Evolutionary conservation across 2,888 invertebrate genomes (phyloP), one percentile per base, ranked within the genome.

Genomic region (Drosophila mettleri): DNA sequence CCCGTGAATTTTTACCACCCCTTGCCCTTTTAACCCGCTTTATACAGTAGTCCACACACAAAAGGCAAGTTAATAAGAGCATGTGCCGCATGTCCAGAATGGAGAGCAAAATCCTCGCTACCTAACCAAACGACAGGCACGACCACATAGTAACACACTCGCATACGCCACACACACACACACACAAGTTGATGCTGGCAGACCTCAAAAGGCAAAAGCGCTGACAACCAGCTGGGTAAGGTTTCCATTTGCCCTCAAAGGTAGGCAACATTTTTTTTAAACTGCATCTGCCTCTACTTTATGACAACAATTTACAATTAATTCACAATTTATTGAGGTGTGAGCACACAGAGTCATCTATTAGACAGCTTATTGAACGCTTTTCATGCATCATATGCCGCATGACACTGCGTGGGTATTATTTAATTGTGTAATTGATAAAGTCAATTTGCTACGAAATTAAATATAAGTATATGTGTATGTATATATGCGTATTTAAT

Each of bases 61-160:
- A 86, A 69, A 57, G 74, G 66, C 65, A 68, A 86, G 86, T 82
- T 88, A 82, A 82, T 82, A 88, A 88, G 73, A 57, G 62, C 78
- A 69, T 79, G 84, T 83, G 80, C 55, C 53, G 66, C 66, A 66
- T 74, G 75, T 78, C 61, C 70, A 57, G 60, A 43, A 59, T 74
- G 51, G 51, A 66, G 58, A 36, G 48, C 48, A 46, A 60, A 71
- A 52, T 60, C 20, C 52, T 46, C 31, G 16, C 20, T 29, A 41
- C 52, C 62, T 24, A 59, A 39, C 55, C 72, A 76, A 55, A 59
- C 58, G 20, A 10, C 45, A n/a, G 34, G 34, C 49, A 34, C 53
- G 36, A 31, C 68, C 57, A 3, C 48, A 48, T 36, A 38, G 20
- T 4, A 39, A n/a, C 5, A 10, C n/a, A 20, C 36, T 36, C 39